Base-by-base conservation (phyloP, 2,888 invertebrate genomes). In the Trachelus stipa region DNA sequence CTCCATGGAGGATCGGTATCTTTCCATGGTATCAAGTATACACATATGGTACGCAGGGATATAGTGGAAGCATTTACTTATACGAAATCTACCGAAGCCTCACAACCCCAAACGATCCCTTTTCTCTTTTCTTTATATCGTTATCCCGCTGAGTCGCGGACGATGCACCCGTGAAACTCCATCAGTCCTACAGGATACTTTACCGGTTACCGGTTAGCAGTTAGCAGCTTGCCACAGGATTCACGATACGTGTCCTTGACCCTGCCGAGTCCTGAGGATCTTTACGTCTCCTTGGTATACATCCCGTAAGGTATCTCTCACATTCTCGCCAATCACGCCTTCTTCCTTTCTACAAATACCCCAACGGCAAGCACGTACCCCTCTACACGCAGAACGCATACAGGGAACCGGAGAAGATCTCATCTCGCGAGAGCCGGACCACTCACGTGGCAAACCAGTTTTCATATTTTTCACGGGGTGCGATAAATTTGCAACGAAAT, bases 401-500 rank as follows among this genome's bases (percentile, higher is more conserved):
- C 76, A 81, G 80, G 79, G 75, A 76, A 79, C 77, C 31, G 74
- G 79, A 37, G 69, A 69, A 80, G 83, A 83, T 81, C 77, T 73
- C 78, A 83, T 80, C 82, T 82, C 56, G 40, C 73, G 35, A 77
- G 73, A 69, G 73, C 30, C 78, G 77, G 82, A 77, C 79, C 79
- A 79, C 79, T 81, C 79, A 40, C 78, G 73, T 78, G 83, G 84
- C 85, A 87, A 87, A 87, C 88, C 88, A 87, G 88, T 87, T 87
- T 88, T 88, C 87, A 87, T 87, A 85, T 86, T 86, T 85, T 85
- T 85, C 85, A 77, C 83, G 81, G 78, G 83, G 83, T 79, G 83
- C 85, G 85, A 87, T 86, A 86, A 86, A 88, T 86, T 88, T 81
- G 83, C 85, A 85, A 85, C 84, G 81, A 86, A 86, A 85, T 85